Evolutionary conservation across 2,888 invertebrate genomes (phyloP), one percentile per base, ranked within the genome.

Genomic region (Seira sanloemensis): DNA sequence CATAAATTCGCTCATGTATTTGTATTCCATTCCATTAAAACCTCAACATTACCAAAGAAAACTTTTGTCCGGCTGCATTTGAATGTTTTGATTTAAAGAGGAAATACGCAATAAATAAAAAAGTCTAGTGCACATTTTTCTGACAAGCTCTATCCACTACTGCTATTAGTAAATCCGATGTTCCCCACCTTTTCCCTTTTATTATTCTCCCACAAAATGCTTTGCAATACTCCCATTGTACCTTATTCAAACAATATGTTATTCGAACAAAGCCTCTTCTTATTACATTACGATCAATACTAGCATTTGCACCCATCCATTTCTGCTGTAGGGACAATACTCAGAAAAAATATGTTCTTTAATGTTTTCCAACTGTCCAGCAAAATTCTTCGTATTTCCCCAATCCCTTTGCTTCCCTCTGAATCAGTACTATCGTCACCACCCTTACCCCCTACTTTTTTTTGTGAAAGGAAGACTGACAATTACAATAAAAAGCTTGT

Each of bases 81-180:
- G n/a, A n/a, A n/a, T n/a, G n/a, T n/a, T n/a, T 37, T 12, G 37
- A 37, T 37, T 37, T 37, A 5, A 9, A 12, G 37, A 37, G 37
- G 37, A 37, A 37, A 37, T 37, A 37, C 37, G 37, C 58, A 58
- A 58, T 58, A 58, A 58, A 58, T 58, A 58, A 58, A 58, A 58
- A n/a, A 12, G 4, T 58, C 58, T 18, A 12, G 18, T 37, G 58
- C 58, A 37, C 37, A 37, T 37, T 37, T 37, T 37, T 37, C 37
- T 37, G 12, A 37, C 5, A 12, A 37, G 12, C 12, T 37, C 5
- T 7, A 4, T 37, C 5, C 37, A 12, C 12, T 37, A 37, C 37
- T 37, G 5, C 4, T 37, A 37, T 12, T n/a, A n/a, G n/a, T n/a
- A n/a, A n/a, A n/a, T n/a, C n/a, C n/a, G n/a, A 37, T 37, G 12